These are phyloP conservation scores for Bergia puertoricense DNA, from an alignment of 92 coral and sea anemone genomes.

Conservation along the genomic window DNA sequence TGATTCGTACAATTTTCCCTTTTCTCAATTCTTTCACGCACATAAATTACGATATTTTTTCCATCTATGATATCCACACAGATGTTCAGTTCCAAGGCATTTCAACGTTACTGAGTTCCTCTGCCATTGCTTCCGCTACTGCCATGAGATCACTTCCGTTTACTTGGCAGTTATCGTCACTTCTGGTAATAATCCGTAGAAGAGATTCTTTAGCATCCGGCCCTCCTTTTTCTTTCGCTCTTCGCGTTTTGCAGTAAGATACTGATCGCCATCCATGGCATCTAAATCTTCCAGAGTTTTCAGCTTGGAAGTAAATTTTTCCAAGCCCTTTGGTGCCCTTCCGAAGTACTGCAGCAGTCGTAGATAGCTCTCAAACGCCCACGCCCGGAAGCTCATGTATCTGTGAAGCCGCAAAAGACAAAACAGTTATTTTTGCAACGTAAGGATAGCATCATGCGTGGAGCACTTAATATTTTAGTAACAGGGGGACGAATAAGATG, in stretches of 20 bases:
- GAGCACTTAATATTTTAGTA: too few species aligned
- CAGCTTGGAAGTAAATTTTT: slow-evolving; percentile 67
- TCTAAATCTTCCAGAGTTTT: slow-evolving; percentile 70
- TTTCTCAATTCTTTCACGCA: too few species aligned
- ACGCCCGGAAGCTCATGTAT: slow-evolving; percentile 84
- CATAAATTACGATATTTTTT: too few species aligned
- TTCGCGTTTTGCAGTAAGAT: slow-evolving; percentile 13
- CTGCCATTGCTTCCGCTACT: too few species aligned
- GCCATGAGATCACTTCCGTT: background rate
- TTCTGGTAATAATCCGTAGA: background rate
- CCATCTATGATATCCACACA: too few species aligned
- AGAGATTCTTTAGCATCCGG: background rate
- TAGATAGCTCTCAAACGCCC: slow-evolving; percentile 78
- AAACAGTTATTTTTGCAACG: background rate
- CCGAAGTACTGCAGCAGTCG: slow-evolving; percentile 80
- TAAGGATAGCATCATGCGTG: background rate
- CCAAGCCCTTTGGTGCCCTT: slow-evolving; percentile 83
- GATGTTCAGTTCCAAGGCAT: too few species aligned
- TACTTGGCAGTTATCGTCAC: background rate
- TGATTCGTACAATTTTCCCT: too few species aligned
- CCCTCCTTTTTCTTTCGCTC: background rate
- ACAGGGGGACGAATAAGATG: too few species aligned
- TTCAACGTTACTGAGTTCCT: too few species aligned
- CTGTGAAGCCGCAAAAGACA: slow-evolving; percentile 39
- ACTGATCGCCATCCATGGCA: slow-evolving; percentile 31